Evolutionary conservation across 2,113 vertebrate genomes (phyloP).

Genomic region (Fulica atra): DNA sequence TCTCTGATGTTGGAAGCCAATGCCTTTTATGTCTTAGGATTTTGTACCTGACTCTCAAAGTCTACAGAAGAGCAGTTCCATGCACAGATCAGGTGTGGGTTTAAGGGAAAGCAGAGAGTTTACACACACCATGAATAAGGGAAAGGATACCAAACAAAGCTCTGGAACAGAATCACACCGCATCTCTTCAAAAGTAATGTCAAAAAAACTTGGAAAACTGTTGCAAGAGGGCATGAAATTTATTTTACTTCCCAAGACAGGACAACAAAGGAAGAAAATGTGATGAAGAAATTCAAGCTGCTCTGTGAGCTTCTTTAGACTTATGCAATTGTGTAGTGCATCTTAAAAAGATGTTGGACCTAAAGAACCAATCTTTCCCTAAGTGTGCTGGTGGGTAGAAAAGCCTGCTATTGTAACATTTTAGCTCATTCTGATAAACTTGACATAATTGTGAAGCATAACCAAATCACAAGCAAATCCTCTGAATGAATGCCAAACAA

Average conservation of each 20-base stretch:
- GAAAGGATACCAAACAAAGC: not conserved
- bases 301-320: not conserved
- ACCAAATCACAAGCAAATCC: not conserved
- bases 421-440: not conserved
- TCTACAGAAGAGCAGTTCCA: not conserved
- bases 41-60: not conserved
- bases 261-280: not conserved
- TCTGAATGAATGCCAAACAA: not conserved
- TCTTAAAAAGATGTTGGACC: not conserved
- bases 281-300: not conserved
- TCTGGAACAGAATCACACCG: not conserved
- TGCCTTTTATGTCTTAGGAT: not conserved
- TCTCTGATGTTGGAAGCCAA: not conserved
- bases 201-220: not conserved
- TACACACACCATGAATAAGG: rapidly evolving
- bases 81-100: no score
- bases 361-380: not conserved
- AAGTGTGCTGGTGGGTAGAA: not conserved
- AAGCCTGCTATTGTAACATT: not conserved
- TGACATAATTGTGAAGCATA: not conserved
- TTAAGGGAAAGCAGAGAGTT: not conserved
- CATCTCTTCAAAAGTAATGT: not conserved
- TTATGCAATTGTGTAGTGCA: not conserved
- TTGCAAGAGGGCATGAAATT: not conserved
- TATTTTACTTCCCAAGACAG: not conserved